These are phyloP conservation scores for Echiichthys vipera DNA, from an alignment of 2,797 vertebrate genomes.

Conservation along the genomic window DNA sequence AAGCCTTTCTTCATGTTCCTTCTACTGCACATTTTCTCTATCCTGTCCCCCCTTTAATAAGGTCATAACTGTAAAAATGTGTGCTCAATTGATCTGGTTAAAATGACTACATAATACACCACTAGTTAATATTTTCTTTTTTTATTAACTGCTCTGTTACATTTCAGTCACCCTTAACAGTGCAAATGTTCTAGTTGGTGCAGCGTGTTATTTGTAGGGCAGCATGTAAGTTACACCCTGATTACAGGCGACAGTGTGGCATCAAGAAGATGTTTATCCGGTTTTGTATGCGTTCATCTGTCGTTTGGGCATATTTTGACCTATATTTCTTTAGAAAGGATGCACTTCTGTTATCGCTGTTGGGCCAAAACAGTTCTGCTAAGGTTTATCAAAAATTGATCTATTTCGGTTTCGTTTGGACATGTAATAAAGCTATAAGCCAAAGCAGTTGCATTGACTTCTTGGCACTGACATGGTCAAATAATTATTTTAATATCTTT, in stretches of 20 bases:
- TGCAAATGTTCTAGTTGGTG: background rate
- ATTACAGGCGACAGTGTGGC: background rate
- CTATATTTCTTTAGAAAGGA: background rate
- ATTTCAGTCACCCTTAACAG: background rate
- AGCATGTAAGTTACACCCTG: background rate
- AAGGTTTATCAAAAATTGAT: background rate
- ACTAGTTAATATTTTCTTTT: background rate
- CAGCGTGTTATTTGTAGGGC: background rate
- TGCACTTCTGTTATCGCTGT: background rate
- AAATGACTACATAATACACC: background rate
- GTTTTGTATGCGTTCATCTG: background rate
- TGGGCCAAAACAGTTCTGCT: background rate
- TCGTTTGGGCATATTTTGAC: background rate
- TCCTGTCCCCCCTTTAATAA: constrained; percentile 37
- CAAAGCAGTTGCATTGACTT: background rate
- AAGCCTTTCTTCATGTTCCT: constrained; percentile 68
- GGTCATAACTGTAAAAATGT: constrained; percentile 27
- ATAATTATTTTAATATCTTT: background rate
- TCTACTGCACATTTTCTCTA: constrained; percentile 49
- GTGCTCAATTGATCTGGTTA: constrained; percentile 17
- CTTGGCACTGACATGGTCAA: background rate
- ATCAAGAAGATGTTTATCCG: constrained; percentile 7
- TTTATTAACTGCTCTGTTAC: background rate
- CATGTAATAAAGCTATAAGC: background rate
- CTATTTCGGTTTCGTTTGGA: background rate